Evolutionary conservation across 2,797 vertebrate genomes (phyloP).

Genomic region (Sternotherus odoratus): DNA sequence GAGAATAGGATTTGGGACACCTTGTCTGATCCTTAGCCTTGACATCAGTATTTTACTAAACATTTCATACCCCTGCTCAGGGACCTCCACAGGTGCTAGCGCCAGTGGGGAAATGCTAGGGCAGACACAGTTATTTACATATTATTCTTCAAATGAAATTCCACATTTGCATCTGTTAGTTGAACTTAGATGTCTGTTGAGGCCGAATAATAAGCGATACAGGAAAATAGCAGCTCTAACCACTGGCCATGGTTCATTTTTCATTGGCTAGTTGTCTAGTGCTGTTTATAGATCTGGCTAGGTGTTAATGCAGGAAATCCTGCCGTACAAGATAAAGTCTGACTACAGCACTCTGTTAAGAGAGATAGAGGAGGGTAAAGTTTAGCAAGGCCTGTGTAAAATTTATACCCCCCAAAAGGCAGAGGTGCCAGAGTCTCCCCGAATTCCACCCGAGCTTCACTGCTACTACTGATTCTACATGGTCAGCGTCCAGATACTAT

Average conservation of each 20-base stretch:
- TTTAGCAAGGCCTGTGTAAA: fast-evolving
- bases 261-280: background rate
- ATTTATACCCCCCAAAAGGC: background rate
- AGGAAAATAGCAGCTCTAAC: background rate
- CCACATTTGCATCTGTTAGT: background rate
- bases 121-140: background rate
- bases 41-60: background rate
- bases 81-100: fast-evolving
- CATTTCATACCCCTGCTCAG: background rate
- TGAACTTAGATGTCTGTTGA: background rate
- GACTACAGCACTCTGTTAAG: background rate
- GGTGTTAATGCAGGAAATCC: background rate
- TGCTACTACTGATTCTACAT: background rate
- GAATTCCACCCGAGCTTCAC: fast-evolving
- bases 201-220: conserved; percentile 3
- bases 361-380: fast-evolving
- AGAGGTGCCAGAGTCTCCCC: fast-evolving
- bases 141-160: background rate
- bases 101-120: background rate
- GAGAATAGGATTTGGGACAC: background rate
- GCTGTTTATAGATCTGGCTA: background rate
- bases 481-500: background rate
- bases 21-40: background rate
- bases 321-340: fast-evolving
- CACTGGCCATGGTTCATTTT: conserved; percentile 6